phyloP scores from a whole-genome alignment of 2,797 vertebrate species.

The Moxostoma hubbsi region DNA sequence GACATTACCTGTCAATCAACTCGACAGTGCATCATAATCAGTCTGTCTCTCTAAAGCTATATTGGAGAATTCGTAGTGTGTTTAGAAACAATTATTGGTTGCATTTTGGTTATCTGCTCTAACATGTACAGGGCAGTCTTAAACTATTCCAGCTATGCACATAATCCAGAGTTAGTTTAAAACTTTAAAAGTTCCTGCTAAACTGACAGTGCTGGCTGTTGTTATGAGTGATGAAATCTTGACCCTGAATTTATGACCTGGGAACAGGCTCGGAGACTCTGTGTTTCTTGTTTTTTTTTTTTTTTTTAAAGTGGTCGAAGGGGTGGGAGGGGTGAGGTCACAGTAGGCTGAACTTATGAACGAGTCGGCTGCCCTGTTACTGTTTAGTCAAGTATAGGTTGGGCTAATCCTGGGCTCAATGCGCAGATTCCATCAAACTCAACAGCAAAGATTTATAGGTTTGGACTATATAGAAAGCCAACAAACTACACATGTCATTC shows the following conservation, averaged over 20 bases:
- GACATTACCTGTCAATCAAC: too few relatives aligned
- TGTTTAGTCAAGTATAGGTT: constrained; percentile 72
- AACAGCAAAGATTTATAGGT: constrained; percentile 65
- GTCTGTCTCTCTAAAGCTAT: too few relatives aligned
- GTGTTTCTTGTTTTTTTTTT: constrained; percentile 34
- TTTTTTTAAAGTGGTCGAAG: constrained; percentile 12
- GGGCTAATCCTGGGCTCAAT: constrained; percentile 69
- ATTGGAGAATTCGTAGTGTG: too few relatives aligned
- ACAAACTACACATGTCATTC: constrained; percentile 6
- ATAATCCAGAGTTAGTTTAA: constrained; percentile 67
- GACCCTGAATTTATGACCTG: constrained; percentile 66
- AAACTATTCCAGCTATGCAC: constrained; percentile 64
- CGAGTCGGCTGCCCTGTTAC: constrained; percentile 60
- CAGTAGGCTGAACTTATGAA: constrained; percentile 67
- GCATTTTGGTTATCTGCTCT: constrained; percentile 3
- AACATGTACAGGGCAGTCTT: constrained; percentile 50
- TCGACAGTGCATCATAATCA: too few relatives aligned
- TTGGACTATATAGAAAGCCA: constrained; percentile 56
- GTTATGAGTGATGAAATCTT: constrained; percentile 67
- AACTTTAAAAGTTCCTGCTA: constrained; percentile 66
- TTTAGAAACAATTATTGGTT: too few relatives aligned
- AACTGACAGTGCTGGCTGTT: constrained; percentile 50
- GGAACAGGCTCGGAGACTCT: constrained; percentile 48
- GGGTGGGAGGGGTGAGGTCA: constrained; percentile 20
- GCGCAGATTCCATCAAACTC: constrained; percentile 63